These are phyloP conservation scores for Sandelia bainsii DNA, from an alignment of 2,797 vertebrate species.

Conservation along the genomic window DNA sequence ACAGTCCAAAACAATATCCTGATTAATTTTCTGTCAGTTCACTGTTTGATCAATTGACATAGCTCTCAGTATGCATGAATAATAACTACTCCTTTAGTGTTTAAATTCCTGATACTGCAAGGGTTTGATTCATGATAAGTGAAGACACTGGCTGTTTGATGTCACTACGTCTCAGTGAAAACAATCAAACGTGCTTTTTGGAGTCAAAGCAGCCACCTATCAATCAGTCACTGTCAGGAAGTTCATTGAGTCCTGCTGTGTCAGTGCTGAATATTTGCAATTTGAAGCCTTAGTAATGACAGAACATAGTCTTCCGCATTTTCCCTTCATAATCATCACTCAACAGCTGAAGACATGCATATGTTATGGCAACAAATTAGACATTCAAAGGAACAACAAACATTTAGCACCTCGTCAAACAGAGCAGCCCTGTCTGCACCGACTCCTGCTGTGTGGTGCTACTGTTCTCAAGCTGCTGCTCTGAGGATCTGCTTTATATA, in stretches of 20 bases:
- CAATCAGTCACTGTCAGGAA: conserved; percentile 63
- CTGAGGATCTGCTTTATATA: conserved; percentile 45
- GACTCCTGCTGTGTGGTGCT: conserved; percentile 69
- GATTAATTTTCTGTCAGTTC: background rate
- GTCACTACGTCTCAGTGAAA: conserved; percentile 24
- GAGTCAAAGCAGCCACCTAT: conserved; percentile 36
- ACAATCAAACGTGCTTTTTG: conserved; percentile 24
- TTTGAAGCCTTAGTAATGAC: conserved; percentile 59
- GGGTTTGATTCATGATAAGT: conserved; percentile 33
- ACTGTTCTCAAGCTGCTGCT: conserved; percentile 76
- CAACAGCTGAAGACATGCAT: conserved; percentile 71
- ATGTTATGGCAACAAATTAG: conserved; percentile 78
- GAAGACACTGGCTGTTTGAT: conserved; percentile 40
- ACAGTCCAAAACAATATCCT: background rate
- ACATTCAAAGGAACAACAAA: conserved; percentile 78
- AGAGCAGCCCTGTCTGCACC: conserved; percentile 70
- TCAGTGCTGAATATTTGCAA: conserved; percentile 51
- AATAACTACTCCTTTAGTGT: background rate
- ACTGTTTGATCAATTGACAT: background rate
- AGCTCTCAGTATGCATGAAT: background rate
- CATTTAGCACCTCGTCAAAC: conserved; percentile 80
- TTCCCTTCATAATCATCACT: conserved; percentile 66
- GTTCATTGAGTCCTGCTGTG: conserved; percentile 49
- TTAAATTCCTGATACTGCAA: background rate
- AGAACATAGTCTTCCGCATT: conserved; percentile 53